Evolutionary conservation across 2,888 invertebrate species (phyloP).

Genomic region (Cremastinae sp.): DNA sequence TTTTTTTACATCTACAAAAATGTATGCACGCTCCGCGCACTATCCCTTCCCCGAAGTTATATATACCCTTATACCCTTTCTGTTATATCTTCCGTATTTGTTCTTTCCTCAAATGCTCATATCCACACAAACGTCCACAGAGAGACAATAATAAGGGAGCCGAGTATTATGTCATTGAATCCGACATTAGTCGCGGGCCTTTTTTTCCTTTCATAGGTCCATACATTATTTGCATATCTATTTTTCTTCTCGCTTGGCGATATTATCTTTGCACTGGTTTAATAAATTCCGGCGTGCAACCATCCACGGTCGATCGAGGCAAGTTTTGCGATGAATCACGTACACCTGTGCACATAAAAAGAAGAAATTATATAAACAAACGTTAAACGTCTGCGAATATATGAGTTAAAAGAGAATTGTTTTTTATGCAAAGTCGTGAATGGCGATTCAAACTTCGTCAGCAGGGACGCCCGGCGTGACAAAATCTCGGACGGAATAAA

Average conservation of each 20-base stretch:
- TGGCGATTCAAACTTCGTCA: slow-evolving; percentile 34
- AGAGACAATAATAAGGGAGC: background rate
- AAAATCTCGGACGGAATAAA: slow-evolving; percentile 41
- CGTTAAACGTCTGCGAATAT: no score
- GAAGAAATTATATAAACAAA: no score
- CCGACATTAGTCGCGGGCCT: background rate
- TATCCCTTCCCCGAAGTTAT: slow-evolving; percentile 49
- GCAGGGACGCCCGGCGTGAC: slow-evolving; percentile 13
- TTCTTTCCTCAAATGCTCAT: background rate
- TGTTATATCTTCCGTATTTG: background rate
- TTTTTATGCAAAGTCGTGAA: no score
- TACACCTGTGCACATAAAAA: slow-evolving; percentile 30
- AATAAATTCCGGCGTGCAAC: background rate
- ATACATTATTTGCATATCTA: slow-evolving; percentile 53
- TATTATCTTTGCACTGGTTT: slow-evolving; percentile 48
- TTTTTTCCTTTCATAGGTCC: slow-evolving; percentile 26
- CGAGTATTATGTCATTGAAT: slow-evolving; percentile 6
- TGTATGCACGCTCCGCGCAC: slow-evolving; percentile 37
- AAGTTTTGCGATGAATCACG: slow-evolving; percentile 34
- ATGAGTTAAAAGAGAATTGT: no score
- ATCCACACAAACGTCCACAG: background rate
- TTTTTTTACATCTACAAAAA: background rate
- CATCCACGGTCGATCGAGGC: slow-evolving; percentile 44
- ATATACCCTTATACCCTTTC: no score
- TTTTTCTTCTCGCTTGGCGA: slow-evolving; percentile 58